A percentile compares a stretch with the other conserved stretches of the same genome.
These are phyloP conservation scores for Crax fasciolata DNA, from an alignment of 2,797 vertebrate genomes.

Conservation along the genomic window DNA sequence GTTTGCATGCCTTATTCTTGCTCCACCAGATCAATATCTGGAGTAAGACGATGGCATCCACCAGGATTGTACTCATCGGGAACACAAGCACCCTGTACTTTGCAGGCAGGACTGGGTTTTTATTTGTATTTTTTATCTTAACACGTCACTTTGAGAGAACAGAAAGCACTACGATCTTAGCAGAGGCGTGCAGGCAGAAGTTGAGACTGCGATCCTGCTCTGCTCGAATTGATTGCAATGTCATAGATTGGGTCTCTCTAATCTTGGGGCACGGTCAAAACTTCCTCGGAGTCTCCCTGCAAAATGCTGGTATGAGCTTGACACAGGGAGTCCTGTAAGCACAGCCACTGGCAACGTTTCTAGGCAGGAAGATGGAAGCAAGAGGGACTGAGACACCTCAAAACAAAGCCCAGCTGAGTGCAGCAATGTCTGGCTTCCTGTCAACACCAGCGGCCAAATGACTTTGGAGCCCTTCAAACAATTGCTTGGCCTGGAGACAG, in stretches of 20 bases:
- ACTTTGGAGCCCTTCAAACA: conserved; percentile 9
- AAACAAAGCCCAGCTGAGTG: neutral
- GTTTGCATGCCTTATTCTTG: neutral
- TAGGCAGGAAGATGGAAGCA: neutral
- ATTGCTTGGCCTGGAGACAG: conserved; percentile 33
- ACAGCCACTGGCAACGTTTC: neutral
- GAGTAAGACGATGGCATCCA: neutral
- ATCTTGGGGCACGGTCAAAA: neutral
- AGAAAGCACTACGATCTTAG: neutral
- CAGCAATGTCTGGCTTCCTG: neutral
- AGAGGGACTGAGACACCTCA: neutral
- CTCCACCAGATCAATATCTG: conserved; percentile 10
- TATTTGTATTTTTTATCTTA: neutral
- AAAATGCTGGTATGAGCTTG: neutral
- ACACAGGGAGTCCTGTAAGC: neutral
- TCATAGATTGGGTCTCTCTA: neutral
- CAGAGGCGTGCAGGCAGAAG: neutral
- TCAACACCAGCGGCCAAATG: neutral
- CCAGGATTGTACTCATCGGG: conserved; percentile 16
- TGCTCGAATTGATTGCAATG: neutral
- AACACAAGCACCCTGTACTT: neutral
- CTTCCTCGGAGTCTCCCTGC: neutral
- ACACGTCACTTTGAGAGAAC: neutral
- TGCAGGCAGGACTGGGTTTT: neutral
- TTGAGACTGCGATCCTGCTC: neutral